These are phyloP conservation scores for Chirona hameri DNA, from an alignment of 2,888 invertebrate species.

Conservation along the genomic window DNA sequence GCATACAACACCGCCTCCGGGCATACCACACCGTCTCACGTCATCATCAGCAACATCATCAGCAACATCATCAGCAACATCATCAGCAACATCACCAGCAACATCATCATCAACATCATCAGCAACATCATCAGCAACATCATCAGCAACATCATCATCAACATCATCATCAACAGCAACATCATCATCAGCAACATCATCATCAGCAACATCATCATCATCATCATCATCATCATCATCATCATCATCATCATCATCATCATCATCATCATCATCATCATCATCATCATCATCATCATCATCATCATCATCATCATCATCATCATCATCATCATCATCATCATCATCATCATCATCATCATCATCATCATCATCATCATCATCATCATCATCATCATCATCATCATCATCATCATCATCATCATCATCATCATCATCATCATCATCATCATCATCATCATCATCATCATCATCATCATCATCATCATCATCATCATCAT, in stretches of 20 bases:
- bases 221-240: not conserved
- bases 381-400: slow-evolving; percentile 14
- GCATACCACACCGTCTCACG: too few species aligned
- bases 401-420: not conserved
- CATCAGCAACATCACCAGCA: too few species aligned
- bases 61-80: too few species aligned
- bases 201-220: too few species aligned
- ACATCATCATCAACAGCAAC: too few species aligned
- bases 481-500: not conserved
- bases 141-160: too few species aligned
- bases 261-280: slow-evolving; percentile 1
- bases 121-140: too few species aligned
- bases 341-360: not conserved
- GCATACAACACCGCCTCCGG: too few species aligned
- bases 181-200: too few species aligned
- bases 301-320: slow-evolving; percentile 7
- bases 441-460: not conserved
- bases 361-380: not conserved
- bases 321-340: slow-evolving; percentile 14
- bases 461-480: not conserved
- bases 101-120: too few species aligned
- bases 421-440: not conserved
- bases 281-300: not conserved
- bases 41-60: too few species aligned
- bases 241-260: slow-evolving; percentile 10